These are phyloP conservation scores for Acrocephalus arundinaceus DNA, from an alignment of 2,113 vertebrate species.

Conservation along the genomic window DNA sequence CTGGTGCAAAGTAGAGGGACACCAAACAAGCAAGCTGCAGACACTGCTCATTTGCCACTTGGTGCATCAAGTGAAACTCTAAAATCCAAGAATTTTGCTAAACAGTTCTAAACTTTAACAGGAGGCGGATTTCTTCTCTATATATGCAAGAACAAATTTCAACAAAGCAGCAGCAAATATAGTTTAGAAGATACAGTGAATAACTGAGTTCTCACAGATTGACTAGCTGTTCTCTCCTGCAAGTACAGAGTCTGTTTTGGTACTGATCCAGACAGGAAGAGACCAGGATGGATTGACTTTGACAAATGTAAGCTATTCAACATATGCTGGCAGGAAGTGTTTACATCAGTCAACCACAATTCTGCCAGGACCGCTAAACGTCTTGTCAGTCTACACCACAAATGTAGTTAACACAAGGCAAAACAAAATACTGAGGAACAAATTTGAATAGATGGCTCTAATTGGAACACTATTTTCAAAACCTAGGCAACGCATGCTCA, in stretches of 20 bases:
- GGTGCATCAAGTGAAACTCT: not conserved
- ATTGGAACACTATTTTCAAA: not conserved
- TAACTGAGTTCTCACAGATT: not conserved
- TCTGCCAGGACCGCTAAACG: constrained; percentile 36
- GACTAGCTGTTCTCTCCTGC: not conserved
- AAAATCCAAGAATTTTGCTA: not conserved
- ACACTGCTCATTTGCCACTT: not conserved
- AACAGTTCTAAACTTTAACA: not conserved
- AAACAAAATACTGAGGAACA: not conserved
- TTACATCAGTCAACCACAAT: constrained; percentile 50
- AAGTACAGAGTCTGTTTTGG: not conserved
- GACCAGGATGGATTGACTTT: constrained; percentile 43
- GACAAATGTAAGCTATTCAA: constrained; percentile 55
- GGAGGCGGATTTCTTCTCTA: accelerated
- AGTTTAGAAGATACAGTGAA: not conserved
- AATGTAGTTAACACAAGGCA: not conserved
- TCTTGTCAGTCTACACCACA: constrained; percentile 21
- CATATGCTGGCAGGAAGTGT: constrained; percentile 48
- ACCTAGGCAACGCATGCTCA: not conserved
- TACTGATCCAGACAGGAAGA: constrained; percentile 12
- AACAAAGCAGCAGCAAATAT: not conserved
- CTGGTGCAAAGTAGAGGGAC: not conserved
- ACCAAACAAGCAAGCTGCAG: not conserved
- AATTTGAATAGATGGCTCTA: not conserved
- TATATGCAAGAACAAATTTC: not conserved